These are phyloP conservation scores for Corvus moneduloides DNA, from an alignment of 2,113 vertebrate species.

Conservation along the genomic window DNA sequence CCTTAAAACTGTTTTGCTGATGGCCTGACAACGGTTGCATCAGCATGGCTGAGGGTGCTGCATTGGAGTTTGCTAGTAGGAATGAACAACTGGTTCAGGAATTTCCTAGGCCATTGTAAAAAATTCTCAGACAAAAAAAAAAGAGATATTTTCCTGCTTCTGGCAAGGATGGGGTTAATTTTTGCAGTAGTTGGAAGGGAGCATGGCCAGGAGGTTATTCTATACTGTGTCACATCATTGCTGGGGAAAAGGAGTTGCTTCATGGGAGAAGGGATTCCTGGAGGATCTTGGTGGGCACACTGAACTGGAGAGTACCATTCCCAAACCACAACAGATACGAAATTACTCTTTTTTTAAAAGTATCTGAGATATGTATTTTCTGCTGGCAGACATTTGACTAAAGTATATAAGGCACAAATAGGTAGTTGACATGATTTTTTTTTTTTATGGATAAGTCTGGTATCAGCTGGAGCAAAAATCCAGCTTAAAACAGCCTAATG, in stretches of 20 bases:
- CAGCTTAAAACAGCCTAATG: not conserved
- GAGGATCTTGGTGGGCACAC: not conserved
- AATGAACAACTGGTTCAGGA: not conserved
- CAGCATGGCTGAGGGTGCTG: accelerated
- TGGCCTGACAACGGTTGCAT: not conserved
- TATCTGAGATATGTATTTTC: not conserved
- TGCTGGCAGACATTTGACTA: not conserved
- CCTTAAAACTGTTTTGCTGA: not conserved
- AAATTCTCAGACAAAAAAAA: not conserved
- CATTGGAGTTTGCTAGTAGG: not conserved
- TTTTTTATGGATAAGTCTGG: not conserved
- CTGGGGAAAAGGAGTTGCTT: not conserved
- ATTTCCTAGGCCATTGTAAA: not conserved
- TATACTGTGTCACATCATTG: not conserved
- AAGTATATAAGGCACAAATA: not conserved
- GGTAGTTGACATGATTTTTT: not conserved
- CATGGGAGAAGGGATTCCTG: not conserved
- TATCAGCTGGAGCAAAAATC: not conserved
- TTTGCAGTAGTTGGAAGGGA: not conserved
- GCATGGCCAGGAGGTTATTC: not conserved
- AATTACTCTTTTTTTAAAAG: not conserved
- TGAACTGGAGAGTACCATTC: not conserved
- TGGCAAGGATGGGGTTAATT: not conserved
- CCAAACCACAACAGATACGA: not conserved
- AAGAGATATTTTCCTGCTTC: not conserved